These are phyloP conservation scores for Brenthis hecate DNA, from an alignment of 2,888 invertebrate species.

Conservation along the genomic window DNA sequence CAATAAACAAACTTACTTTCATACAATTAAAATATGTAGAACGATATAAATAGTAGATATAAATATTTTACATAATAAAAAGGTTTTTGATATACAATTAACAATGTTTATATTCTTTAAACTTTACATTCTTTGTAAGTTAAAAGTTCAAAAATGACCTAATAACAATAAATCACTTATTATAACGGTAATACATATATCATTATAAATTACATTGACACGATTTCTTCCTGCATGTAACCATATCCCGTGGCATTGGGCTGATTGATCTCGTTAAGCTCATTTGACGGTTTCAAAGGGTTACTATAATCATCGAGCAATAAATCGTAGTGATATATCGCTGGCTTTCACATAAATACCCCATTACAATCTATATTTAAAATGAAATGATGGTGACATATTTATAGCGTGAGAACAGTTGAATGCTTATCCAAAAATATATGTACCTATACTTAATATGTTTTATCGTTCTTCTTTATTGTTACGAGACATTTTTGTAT, in stretches of 20 bases:
- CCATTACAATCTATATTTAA: constrained; percentile 33
- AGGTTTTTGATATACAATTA: no score
- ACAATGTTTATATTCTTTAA: no score
- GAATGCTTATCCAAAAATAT: not conserved
- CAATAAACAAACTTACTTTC: no score
- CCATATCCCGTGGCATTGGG: constrained; percentile 24
- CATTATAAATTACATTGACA: constrained; percentile 10
- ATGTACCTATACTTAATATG: not conserved
- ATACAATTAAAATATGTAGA: no score
- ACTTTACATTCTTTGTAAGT: no score
- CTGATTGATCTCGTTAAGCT: constrained; percentile 33
- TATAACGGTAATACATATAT: not conserved
- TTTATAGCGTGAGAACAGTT: constrained; percentile 1
- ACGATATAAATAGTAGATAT: no score
- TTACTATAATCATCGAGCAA: constrained; percentile 29
- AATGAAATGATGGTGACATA: constrained; percentile 18
- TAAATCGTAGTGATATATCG: constrained; percentile 31
- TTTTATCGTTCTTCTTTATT: not conserved
- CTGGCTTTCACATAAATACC: constrained; percentile 16
- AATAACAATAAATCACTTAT: not conserved
- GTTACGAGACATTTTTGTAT: no score
- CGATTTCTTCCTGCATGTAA: constrained; percentile 7
- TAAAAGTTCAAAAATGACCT: no score
- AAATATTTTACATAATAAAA: no score
- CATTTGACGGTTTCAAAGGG: constrained; percentile 30